phyloP scores from a whole-genome alignment of 2,888 invertebrate genomes.

The Diploptera punctata region DNA sequence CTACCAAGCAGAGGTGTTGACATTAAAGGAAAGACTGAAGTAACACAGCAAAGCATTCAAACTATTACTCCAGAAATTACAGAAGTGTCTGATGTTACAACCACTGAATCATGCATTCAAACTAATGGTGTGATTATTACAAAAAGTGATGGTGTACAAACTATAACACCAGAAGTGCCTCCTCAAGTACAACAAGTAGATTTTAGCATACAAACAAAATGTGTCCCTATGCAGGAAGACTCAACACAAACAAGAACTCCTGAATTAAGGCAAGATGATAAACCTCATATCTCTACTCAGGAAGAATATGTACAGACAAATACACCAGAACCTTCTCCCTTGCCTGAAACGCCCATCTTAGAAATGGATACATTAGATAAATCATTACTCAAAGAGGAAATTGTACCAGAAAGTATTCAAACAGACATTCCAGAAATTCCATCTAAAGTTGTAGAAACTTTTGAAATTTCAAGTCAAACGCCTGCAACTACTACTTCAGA shows the following conservation, averaged over 20 bases:
- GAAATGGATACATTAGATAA: no score
- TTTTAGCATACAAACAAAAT: neutral
- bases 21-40: conserved; percentile 53
- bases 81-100: conserved; percentile 51
- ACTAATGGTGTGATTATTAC: neutral
- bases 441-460: neutral
- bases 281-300: conserved; percentile 17
- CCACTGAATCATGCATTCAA: conserved; percentile 32
- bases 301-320: conserved; percentile 29
- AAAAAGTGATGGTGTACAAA: conserved; percentile 40
- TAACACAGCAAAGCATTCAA: conserved; percentile 57
- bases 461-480: conserved; percentile 13
- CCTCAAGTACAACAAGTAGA: neutral
- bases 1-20: conserved; percentile 52
- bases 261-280: neutral
- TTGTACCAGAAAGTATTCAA: no score
- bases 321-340: conserved; percentile 26
- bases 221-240: conserved; percentile 21
- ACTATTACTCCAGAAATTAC: conserved; percentile 53
- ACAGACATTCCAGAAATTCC: neutral
- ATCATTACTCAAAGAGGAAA: no score
- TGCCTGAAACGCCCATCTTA: no score
- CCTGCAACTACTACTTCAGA: no score
- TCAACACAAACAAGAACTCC: conserved; percentile 35
- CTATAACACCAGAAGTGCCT: conserved; percentile 44